Evolutionary conservation across 2,797 vertebrate species (phyloP), one percentile per base, ranked within the genome.

Genomic region (Takifugu ocellatus): DNA sequence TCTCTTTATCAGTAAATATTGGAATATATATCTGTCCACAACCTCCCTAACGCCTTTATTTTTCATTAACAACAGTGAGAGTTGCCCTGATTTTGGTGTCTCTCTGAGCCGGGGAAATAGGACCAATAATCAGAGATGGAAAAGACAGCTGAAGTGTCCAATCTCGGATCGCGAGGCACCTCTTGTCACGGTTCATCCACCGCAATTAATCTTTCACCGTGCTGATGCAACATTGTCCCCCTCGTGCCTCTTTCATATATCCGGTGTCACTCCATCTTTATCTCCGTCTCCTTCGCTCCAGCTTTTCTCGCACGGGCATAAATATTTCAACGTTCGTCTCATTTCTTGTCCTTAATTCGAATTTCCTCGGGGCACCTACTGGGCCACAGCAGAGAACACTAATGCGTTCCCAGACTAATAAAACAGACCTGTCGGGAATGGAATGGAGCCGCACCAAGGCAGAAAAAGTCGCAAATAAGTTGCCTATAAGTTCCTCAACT

Each of bases 171-270:
- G 56, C 57, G 65, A 70, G 56, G 39, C 25, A 72, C 53, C 47
- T 68, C 75, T 74, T 67, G 63, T 78, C 60, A 69, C 46, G 55
- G 61, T 74, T 83, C 68, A 79, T 61, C 54, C 56, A 11, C 74
- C 26, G 46, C 54, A 78, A 77, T 84, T 81, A 78, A 79, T 77
- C 63, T 76, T 75, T 60, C 75, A 82, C 77, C 70, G 63, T 66
- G 65, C 63, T 65, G 55, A 74, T 68, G 72, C 45, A 67, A 61
- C 44, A 45, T 54, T 56, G 39, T 52, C 15, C 16, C 57, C 36
- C 10, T 42, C 65, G 49, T 59, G 39, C 56, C 64, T 54, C 53
- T 68, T 59, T 72, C 44, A 55, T 44, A 57, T 51, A 54, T 56
- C 45, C 53, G 56, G 47, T 58, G 50, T 57, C 49, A 54, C 52